phyloP scores from a whole-genome alignment of 2,888 invertebrate genomes.

The Caenorhabditis panamensis region DNA sequence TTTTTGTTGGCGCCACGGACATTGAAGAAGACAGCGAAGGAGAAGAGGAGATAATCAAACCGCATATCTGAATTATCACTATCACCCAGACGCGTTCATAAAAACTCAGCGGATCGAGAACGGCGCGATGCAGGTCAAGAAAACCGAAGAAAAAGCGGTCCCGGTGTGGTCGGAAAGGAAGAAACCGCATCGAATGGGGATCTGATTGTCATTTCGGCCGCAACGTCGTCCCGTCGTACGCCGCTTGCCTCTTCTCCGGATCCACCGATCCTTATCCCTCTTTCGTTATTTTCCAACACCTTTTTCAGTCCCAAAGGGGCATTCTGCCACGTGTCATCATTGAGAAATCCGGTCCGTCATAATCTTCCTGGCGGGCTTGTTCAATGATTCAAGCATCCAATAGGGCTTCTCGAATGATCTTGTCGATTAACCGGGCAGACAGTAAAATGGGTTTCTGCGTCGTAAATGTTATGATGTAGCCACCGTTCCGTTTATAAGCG shows the following conservation, averaged over 20 bases:
- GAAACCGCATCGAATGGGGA: slow-evolving; percentile 33
- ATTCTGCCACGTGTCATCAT: background rate
- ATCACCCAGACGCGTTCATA: slow-evolving; percentile 49
- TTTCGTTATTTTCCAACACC: slow-evolving; percentile 29
- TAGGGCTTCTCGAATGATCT: slow-evolving; percentile 31
- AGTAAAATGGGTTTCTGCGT: slow-evolving; percentile 17
- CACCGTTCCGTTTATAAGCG: slow-evolving; percentile 50
- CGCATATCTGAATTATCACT: slow-evolving; percentile 54
- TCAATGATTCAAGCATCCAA: slow-evolving; percentile 37
- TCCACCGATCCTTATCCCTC: slow-evolving; percentile 42
- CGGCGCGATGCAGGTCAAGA: slow-evolving; percentile 54
- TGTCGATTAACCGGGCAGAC: slow-evolving; percentile 28
- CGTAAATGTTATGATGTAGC: slow-evolving; percentile 46
- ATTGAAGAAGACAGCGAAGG: slow-evolving; percentile 18
- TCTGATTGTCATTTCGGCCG: slow-evolving; percentile 38
- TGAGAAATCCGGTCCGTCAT: slow-evolving; percentile 19
- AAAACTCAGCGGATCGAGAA: slow-evolving; percentile 55
- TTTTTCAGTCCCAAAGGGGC: slow-evolving; percentile 10
- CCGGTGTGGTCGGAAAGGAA: slow-evolving; percentile 48
- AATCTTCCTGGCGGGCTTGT: background rate
- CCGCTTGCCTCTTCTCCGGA: slow-evolving; percentile 21
- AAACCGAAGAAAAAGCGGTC: slow-evolving; percentile 57
- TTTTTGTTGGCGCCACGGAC: slow-evolving; percentile 45
- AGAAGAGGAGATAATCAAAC: slow-evolving; percentile 33
- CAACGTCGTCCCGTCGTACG: slow-evolving; percentile 36